A percentile compares a stretch with the other conserved stretches of the same genome.
phyloP scores from a whole-genome alignment of 2,888 invertebrate species.

The Dicranocentrus wangi region DNA sequence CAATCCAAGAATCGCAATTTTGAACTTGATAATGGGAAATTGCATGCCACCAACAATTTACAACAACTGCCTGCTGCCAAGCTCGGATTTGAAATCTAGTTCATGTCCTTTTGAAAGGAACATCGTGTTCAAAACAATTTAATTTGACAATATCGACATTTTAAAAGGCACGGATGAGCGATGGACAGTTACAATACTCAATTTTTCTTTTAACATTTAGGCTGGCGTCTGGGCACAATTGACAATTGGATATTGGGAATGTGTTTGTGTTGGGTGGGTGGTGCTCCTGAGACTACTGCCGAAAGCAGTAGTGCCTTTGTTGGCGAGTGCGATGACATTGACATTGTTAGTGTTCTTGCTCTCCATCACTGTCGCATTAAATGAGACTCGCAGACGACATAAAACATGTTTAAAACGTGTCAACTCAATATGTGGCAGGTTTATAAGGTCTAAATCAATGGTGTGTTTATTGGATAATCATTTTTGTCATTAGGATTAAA shows the following conservation, averaged over 20 bases:
- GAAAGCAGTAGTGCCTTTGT: constrained; percentile 2
- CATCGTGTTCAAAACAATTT: not conserved
- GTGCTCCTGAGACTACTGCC: constrained; percentile 14
- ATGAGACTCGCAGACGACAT: not conserved
- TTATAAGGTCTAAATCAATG: not conserved
- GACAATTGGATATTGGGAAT: not conserved
- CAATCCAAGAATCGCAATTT: not conserved
- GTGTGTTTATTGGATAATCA: not conserved
- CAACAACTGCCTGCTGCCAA: too few relatives aligned
- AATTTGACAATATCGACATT: not conserved
- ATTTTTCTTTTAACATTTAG: not conserved
- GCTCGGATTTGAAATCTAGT: not conserved
- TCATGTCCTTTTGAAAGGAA: constrained; percentile 1
- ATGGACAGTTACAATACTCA: not conserved
- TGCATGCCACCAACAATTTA: not conserved
- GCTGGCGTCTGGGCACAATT: not conserved
- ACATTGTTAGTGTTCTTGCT: constrained; percentile 43
- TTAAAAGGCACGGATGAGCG: not conserved
- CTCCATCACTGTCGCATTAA: not conserved
- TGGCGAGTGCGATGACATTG: constrained; percentile 46
- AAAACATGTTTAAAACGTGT: constrained; percentile 15
- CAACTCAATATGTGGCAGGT: constrained; percentile 12
- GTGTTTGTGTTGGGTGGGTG: constrained; percentile 19
- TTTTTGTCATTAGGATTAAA: too few relatives aligned
- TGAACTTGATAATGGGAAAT: constrained; percentile 19